Base-by-base conservation (phyloP, 1,140 invertebrate genomes). In the Paraescarpia echinospica region DNA sequence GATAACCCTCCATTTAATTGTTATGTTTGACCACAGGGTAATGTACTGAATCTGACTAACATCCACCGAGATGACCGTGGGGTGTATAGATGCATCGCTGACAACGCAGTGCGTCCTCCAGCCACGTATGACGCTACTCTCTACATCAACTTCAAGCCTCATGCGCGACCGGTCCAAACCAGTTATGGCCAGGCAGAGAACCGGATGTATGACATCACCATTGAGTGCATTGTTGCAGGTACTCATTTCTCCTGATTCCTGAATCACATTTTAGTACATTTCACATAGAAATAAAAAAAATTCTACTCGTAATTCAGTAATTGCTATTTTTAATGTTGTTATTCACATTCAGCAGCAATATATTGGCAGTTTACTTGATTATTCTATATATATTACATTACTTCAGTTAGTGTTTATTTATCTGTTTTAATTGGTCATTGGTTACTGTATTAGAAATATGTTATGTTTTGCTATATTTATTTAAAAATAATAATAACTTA, bases 181-280 rank as follows among this genome's bases (percentile, higher is more conserved):
- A 94, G 94, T 18, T 95, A 95, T 27, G 95, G 95, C 31, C 95
- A 96, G 92, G 95, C 95, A 41, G 94, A 95, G 93, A 95, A 95
- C 89, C 90, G 95, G 91, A 93, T 94, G 48, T 96, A 95, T 93
- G 92, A 94, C 92, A 94, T 95, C 35, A 95, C 95, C 91, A 93
- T 96, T 35, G 95, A 96, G 90, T 96, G 95, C 93, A 94, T 94
- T 89, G 94, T 95, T 12, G 93, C 94, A 94, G 95, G 95, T 96
- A 93, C 34, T 18, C 92, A n/a, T 93, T 59, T 88, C 89, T 92
- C 12, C 34, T 93, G 59, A 27, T n/a, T n/a, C n/a, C n/a, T 41
- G 41, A 41, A 41, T 41, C 4, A 12, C 91, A 91, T 91, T 33
- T 33, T 4, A 91, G n/a, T 33, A 91, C 9, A 33, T 34, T 33